Evolutionary conservation across 2,113 vertebrate species (phyloP), one percentile per base, ranked within the genome.

Genomic region (Chaetura pelagica): DNA sequence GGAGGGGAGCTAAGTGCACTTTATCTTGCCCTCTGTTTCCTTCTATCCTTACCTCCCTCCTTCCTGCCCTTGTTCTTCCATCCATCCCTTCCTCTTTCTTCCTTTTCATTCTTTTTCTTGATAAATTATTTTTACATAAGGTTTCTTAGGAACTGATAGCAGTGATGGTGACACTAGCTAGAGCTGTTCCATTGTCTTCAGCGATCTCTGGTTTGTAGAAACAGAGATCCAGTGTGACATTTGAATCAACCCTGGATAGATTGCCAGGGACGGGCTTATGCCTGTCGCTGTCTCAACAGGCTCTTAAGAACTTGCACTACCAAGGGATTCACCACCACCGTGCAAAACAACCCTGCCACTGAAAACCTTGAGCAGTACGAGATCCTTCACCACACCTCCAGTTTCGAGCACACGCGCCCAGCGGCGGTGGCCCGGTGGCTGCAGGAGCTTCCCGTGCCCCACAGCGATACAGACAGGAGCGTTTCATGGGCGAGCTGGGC

Each of bases 371-470:
- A 52, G 12, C 2, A 2, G 61, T 40, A 30, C n/a, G 46, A 48
- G 62, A 30, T 23, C 21, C n/a, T 38, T 42, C 6, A 8, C 35
- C 30, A 4, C 57, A 12, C 12, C 66, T 27, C 32, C 6, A 16
- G 54, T 24, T 55, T 13, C 44, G 29, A 40, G 54, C 48, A 5
- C 30, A 1, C 3, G n/a, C 59, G 32, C 10, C 11, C 38, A 58
- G 21, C 1, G 3, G 24, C 0, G 21, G 10, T 2, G 2, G 15
- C 5, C 24, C 15, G 59, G 8, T 21, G 8, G 0, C 10, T 6
- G 62, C 48, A 2, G 29, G 40, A 20, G 21, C 49, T 26, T 7
- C 4, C 34, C 5, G 29, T 23, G 22, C 20, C 32, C 29, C 1
- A 3, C 30, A 6, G 35, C 49, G 29, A 18, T 6, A 9, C 24